Evolutionary conservation across 2,113 vertebrate genomes (phyloP).

Genomic region (Crotalus helleri): DNA sequence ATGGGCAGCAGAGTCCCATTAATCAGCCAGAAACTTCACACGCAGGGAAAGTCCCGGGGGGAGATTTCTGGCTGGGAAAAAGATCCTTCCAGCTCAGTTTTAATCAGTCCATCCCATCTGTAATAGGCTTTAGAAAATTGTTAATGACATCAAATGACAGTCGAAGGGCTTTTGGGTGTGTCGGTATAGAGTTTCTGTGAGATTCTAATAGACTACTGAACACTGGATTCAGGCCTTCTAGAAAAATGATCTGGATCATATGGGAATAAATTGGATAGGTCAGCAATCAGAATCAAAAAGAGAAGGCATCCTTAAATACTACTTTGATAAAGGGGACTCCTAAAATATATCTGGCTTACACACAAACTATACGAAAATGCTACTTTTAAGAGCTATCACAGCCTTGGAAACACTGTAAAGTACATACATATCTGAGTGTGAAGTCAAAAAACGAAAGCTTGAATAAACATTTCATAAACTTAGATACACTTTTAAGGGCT

Average conservation of each 20-base stretch:
- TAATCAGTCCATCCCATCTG: conserved; percentile 80
- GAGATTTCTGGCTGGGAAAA: conserved; percentile 79
- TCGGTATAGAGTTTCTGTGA: conserved; percentile 73
- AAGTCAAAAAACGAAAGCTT: conserved; percentile 59
- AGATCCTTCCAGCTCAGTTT: conserved; percentile 75
- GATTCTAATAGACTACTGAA: conserved; percentile 71
- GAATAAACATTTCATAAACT: conserved; percentile 60
- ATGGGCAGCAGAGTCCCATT: conserved; percentile 66
- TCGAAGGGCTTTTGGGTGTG: conserved; percentile 73
- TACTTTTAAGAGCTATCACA: conserved; percentile 54
- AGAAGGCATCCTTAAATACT: conserved; percentile 68
- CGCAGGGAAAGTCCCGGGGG: conserved; percentile 69
- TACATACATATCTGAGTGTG: conserved; percentile 56
- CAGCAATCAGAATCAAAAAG: conserved; percentile 66
- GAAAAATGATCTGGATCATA: conserved; percentile 77
- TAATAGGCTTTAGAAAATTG: conserved; percentile 81
- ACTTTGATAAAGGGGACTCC: conserved; percentile 61
- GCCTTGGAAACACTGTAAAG: conserved; percentile 57
- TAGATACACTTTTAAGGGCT: conserved; percentile 51
- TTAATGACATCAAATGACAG: conserved; percentile 82
- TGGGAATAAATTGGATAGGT: conserved; percentile 76
- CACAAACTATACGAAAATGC: conserved; percentile 56
- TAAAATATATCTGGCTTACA: conserved; percentile 67
- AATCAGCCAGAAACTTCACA: conserved; percentile 77
- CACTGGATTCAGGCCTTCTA: conserved; percentile 69